Percentiles rank a stretch among this genome's conserved stretches.
Conservation (phyloP, 2,797 vertebrate genomes). For the Smutsia gigantea region DNA sequence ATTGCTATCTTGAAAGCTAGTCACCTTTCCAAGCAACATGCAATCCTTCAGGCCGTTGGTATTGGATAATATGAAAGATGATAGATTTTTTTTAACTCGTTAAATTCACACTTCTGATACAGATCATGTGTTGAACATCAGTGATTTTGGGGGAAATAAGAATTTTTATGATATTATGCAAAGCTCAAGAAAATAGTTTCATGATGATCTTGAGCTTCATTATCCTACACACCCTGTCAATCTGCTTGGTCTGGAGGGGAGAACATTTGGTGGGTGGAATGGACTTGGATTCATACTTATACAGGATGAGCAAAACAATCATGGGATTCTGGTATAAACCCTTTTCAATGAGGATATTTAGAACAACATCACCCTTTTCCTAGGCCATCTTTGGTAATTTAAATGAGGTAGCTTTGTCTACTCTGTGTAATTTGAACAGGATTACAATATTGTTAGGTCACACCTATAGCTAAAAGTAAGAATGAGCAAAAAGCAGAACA, state of each 20-base stretch:
- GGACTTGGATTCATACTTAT: slow-evolving; percentile 22
- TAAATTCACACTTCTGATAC: not conserved
- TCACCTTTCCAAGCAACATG: not conserved
- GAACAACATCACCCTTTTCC: not conserved
- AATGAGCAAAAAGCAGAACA: slow-evolving; percentile 10
- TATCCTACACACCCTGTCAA: not conserved
- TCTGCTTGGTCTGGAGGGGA: not conserved
- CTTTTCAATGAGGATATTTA: not conserved
- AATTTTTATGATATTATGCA: not conserved
- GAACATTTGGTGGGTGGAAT: not conserved
- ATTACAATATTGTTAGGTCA: slow-evolving; percentile 22
- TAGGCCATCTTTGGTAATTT: slow-evolving; percentile 25
- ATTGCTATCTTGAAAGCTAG: not conserved
- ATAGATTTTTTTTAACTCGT: not conserved
- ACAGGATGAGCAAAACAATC: slow-evolving; percentile 10
- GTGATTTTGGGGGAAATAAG: not conserved
- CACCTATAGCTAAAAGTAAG: not conserved
- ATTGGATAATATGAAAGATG: slow-evolving; percentile 14
- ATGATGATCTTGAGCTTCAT: not conserved
- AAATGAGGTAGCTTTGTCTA: not conserved
- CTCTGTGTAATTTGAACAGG: not conserved
- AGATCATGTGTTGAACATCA: slow-evolving; percentile 10
- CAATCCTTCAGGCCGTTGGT: not conserved
- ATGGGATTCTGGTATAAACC: not conserved
- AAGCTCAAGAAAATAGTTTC: not conserved